These are phyloP conservation scores for Mormyrops boulengeri DNA, from an alignment of 2,797 vertebrate species.

Conservation along the genomic window DNA sequence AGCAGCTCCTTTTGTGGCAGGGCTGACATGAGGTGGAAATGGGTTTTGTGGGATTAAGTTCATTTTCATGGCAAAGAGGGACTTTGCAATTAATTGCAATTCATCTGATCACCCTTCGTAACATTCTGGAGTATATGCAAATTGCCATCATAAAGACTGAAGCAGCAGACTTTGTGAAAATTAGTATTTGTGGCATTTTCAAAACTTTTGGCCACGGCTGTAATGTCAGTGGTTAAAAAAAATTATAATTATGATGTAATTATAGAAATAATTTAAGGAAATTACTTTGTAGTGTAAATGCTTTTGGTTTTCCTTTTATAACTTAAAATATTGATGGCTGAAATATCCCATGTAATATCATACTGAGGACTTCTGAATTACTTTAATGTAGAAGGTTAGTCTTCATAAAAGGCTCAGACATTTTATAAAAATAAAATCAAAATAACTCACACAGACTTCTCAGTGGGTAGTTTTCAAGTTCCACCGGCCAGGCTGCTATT, in stretches of 20 bases:
- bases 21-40: not conserved
- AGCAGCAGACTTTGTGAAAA: not conserved
- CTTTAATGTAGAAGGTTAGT: not conserved
- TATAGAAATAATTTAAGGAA: conserved; percentile 4
- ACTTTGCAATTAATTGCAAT: not conserved
- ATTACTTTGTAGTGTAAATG: conserved; percentile 13
- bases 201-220: not conserved
- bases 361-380: not conserved
- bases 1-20: not conserved
- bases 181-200: not conserved
- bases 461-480: not conserved
- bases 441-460: not conserved
- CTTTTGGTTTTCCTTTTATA: not conserved
- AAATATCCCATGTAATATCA: not conserved
- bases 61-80: not conserved
- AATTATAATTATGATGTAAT: conserved; percentile 7
- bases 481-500: not conserved
- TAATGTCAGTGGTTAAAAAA: not conserved
- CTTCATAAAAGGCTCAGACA: not conserved
- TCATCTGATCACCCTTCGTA: not conserved
- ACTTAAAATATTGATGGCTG: conserved; percentile 1
- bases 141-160: not conserved
- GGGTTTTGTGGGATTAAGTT: not conserved
- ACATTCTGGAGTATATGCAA: not conserved
- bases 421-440: not conserved